Conservation (phyloP, 2,113 vertebrate species). For the Actenoides lindsayi region DNA sequence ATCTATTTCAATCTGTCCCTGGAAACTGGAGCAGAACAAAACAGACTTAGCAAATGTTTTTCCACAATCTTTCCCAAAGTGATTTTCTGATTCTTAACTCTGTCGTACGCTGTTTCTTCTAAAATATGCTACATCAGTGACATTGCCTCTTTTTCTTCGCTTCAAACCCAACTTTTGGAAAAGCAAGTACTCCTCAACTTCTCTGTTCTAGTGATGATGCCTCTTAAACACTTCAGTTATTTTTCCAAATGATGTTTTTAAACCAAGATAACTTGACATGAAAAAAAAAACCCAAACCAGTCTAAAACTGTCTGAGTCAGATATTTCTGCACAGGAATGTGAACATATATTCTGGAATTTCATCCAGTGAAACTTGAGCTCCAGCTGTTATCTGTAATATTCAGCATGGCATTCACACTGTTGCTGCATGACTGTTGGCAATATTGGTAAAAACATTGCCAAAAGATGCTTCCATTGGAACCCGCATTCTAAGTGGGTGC, state of each 20-base stretch:
- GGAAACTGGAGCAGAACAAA: slow-evolving; percentile 13
- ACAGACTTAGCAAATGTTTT: background rate
- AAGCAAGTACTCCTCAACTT: background rate
- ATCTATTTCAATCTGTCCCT: background rate
- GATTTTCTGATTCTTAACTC: background rate
- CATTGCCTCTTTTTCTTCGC: background rate
- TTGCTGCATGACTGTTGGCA: background rate
- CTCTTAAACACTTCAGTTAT: background rate
- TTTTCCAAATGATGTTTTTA: background rate
- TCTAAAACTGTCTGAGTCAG: background rate
- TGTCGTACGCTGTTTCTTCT: background rate
- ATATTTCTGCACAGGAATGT: background rate
- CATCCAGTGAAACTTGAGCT: background rate
- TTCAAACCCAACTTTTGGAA: background rate
- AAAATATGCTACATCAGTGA: background rate
- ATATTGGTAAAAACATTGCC: background rate
- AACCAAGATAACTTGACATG: background rate
- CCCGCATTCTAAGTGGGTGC: background rate
- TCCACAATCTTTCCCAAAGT: background rate
- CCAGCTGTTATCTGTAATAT: background rate
- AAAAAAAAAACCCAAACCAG: too few relatives aligned
- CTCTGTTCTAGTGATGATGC: background rate
- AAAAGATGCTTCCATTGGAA: background rate
- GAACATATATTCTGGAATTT: background rate
- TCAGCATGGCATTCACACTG: background rate